Evolutionary conservation across 2,797 vertebrate species (phyloP).

Genomic region (Sebastes melanostomus): DNA sequence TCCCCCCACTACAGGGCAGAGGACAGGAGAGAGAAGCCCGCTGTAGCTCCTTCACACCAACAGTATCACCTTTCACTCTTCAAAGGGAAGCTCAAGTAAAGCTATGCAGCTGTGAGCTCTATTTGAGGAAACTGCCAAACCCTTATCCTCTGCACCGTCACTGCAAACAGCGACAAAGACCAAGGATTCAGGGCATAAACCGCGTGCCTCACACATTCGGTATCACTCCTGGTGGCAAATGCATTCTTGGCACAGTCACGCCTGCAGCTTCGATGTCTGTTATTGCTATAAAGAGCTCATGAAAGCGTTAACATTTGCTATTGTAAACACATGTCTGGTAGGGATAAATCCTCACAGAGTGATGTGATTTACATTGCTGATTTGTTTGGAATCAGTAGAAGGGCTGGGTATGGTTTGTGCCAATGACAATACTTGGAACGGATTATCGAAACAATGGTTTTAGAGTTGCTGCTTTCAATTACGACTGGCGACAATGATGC

Average conservation of each 20-base stretch:
- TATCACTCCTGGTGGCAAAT: background rate
- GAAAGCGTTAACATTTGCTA: background rate
- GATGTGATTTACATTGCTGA: background rate
- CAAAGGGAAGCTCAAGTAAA: conserved; percentile 34
- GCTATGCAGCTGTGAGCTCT: conserved; percentile 29
- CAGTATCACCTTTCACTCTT: conserved; percentile 47
- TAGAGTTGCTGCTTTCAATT: background rate
- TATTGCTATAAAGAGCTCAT: background rate
- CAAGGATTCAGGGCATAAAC: background rate
- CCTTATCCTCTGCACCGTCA: background rate
- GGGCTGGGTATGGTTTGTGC: background rate
- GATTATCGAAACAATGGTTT: background rate
- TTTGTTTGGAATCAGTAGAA: background rate
- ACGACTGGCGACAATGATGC: background rate
- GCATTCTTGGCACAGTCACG: background rate
- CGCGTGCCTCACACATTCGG: background rate
- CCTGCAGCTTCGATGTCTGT: conserved; percentile 7
- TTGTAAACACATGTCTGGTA: background rate
- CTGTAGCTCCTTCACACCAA: conserved; percentile 13
- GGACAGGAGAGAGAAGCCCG: background rate
- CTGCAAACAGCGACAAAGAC: background rate
- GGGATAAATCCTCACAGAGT: background rate
- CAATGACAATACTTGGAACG: background rate
- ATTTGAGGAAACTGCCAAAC: conserved; percentile 18
- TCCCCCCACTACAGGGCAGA: background rate